These are phyloP conservation scores for Trachythela sp. DNA, from an alignment of 64 coral and sea anemone species.

Conservation along the genomic window DNA sequence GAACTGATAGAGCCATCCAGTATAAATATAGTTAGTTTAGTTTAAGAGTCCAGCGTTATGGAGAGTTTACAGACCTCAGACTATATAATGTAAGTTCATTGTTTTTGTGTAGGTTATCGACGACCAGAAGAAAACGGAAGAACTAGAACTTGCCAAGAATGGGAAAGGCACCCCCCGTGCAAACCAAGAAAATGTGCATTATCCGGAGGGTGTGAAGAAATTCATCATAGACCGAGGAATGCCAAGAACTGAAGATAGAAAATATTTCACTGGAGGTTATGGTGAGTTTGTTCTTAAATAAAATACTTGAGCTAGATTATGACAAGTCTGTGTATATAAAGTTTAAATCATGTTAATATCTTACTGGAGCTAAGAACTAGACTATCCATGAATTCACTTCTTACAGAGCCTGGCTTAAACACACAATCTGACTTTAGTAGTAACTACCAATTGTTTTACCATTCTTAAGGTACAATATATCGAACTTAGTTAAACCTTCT, in stretches of 20 bases:
- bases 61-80: not conserved
- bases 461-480: no score
- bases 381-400: no score
- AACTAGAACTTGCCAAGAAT: not conserved
- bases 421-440: no score
- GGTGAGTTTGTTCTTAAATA: no score
- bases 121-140: slow-evolving; percentile 12
- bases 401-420: no score
- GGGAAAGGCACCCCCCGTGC: not conserved
- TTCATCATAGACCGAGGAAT: not conserved
- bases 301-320: no score
- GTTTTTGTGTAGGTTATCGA: not conserved
- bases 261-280: not conserved
- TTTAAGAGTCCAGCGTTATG: no score
- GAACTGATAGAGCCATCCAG: no score
- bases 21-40: no score
- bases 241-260: not conserved
- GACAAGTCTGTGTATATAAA: not conserved
- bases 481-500: no score
- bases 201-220: slow-evolving; percentile 5
- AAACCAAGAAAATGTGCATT: not conserved
- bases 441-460: no score
- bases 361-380: no score
- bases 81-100: not conserved
- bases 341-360: not conserved